Evolutionary conservation across 2,797 vertebrate genomes (phyloP), one percentile per base, ranked within the genome.

Genomic region (Micrastur ruficollis): DNA sequence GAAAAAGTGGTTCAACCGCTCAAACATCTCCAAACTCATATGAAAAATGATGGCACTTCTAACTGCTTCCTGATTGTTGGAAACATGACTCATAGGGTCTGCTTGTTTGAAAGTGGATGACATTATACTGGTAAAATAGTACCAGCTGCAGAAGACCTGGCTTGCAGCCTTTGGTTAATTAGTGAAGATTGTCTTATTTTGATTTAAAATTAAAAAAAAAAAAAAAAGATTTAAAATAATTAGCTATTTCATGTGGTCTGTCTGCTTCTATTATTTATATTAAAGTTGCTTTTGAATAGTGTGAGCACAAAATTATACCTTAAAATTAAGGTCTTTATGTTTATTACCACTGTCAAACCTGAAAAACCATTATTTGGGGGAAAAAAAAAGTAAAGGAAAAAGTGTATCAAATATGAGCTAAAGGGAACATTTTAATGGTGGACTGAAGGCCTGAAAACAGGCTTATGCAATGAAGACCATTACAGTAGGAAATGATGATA

Each of bases 21-120:
- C 12, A 17, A 49, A 1, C 1, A 5, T 75, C 26, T 88, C 21
- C 10, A 44, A 63, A 73, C 0, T 1, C 13, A 17, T 50, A 20
- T 74, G 46, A 86, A 23, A 9, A 26, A 20, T 44, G 34, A 32
- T 58, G 31, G 12, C 21, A 38, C 58, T 88, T 79, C 27, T 47
- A 47, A 19, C 11, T 58, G 19, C 10, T 56, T 78, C 27, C 25
- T 68, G 31, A 34, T 13, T 73, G 16, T 18, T 76, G 40, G 47
- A 72, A 89, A 46, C 4, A 5, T 59, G 55, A 68, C 31, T 76
- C 47, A 26, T 27, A 61, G 13, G 4, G 22, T 78, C 23, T 89
- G 20, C 34, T 32, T 56, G 3, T 53, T 71, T 78, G 42, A 55
- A 75, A 21, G 13, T 78, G 15, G 17, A 38, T 56, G 38, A 65